Evolutionary conservation across 2,888 invertebrate genomes (phyloP).

Genomic region (Gerris lacustris): DNA sequence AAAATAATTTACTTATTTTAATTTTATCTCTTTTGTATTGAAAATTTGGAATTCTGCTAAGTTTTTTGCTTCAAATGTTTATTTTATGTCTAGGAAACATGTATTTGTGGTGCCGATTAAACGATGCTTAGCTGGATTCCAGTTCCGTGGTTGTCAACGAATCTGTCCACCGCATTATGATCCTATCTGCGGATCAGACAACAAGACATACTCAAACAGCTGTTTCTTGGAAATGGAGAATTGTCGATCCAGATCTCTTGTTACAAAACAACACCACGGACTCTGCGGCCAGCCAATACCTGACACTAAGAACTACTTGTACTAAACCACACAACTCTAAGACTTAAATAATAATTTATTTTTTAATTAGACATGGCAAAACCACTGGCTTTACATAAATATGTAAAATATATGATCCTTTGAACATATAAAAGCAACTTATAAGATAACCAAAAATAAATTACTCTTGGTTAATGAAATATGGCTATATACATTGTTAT

Average conservation of each 20-base stretch:
- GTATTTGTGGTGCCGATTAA: constrained; percentile 82
- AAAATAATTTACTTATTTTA: too few species aligned
- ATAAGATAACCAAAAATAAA: too few species aligned
- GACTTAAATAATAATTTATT: too few species aligned
- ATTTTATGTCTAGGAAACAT: constrained; percentile 54
- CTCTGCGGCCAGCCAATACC: constrained; percentile 74
- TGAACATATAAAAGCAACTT: too few species aligned
- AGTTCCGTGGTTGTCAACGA: constrained; percentile 73
- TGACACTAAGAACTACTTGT: constrained; percentile 77
- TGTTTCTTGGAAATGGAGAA: constrained; percentile 87
- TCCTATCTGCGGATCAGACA: constrained; percentile 85
- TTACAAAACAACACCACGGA: constrained; percentile 65
- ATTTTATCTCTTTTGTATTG: too few species aligned
- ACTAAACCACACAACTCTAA: constrained; percentile 35
- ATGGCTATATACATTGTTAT: too few species aligned
- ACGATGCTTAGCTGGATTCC: constrained; percentile 70
- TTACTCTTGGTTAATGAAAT: too few species aligned
- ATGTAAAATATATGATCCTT: too few species aligned
- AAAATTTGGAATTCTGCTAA: too few species aligned
- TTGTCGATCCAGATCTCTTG: constrained; percentile 67
- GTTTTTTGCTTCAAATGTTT: too few species aligned
- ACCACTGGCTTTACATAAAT: too few species aligned
- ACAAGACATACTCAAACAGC: constrained; percentile 83
- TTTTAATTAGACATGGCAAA: too few species aligned
- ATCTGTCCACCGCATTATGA: constrained; percentile 79